Conservation (phyloP, 2,888 invertebrate genomes). For the Drosophila suboccidentalis region DNA sequence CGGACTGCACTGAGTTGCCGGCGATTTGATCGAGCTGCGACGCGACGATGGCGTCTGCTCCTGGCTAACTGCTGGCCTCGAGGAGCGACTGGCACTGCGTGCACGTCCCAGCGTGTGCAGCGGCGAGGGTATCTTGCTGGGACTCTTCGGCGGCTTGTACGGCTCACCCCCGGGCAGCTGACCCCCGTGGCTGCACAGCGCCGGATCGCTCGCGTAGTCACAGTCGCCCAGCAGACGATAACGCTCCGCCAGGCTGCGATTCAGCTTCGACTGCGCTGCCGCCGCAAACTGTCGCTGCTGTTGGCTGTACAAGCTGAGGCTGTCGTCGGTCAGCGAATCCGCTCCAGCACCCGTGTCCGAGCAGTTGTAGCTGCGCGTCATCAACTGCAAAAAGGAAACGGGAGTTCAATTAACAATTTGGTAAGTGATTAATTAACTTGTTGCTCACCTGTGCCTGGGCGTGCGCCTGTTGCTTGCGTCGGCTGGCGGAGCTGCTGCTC, state of each 20-base stretch:
- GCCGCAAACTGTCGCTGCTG: slow-evolving; percentile 69
- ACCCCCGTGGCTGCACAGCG: slow-evolving; percentile 69
- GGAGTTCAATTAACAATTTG: neutral
- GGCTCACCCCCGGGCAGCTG: slow-evolving; percentile 57
- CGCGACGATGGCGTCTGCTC: slow-evolving; percentile 80
- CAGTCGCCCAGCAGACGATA: slow-evolving; percentile 83
- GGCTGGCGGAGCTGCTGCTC: slow-evolving; percentile 51
- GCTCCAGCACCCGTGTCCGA: slow-evolving; percentile 66
- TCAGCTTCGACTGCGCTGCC: slow-evolving; percentile 65
- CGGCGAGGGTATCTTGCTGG: slow-evolving; percentile 93
- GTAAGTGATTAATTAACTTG: too few relatives aligned
- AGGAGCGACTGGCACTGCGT: slow-evolving; percentile 85
- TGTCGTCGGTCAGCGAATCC: slow-evolving; percentile 83
- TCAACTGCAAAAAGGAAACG: slow-evolving; percentile 63
- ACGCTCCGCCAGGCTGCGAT: slow-evolving; percentile 80
- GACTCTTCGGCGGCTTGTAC: slow-evolving; percentile 86
- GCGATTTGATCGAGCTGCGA: slow-evolving; percentile 84
- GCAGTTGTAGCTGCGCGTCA: slow-evolving; percentile 85
- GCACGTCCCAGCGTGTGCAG: slow-evolving; percentile 88
- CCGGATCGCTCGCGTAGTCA: slow-evolving; percentile 85
- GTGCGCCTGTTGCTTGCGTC: slow-evolving; percentile 68
- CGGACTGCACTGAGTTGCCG: slow-evolving; percentile 83
- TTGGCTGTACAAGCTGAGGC: slow-evolving; percentile 71
- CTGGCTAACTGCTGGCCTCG: slow-evolving; percentile 81
- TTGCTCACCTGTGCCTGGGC: slow-evolving; percentile 59